Evolutionary conservation across 2,113 vertebrate genomes (phyloP).

Genomic region (Ciconia boyciana): DNA sequence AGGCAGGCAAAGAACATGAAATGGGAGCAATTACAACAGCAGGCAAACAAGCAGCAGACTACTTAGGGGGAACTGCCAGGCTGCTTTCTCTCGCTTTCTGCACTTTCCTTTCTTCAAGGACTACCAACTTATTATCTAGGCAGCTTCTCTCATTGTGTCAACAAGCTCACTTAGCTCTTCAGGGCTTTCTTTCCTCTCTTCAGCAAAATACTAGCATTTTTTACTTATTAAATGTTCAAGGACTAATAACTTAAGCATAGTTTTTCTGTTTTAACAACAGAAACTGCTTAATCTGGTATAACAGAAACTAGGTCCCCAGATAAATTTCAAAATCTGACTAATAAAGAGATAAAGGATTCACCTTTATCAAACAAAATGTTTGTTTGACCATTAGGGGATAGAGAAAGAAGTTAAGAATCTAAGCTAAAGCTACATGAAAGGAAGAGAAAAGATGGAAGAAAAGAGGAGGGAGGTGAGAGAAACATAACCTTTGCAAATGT

Average conservation of each 20-base stretch:
- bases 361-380: background rate
- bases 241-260: background rate
- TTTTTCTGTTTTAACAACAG: slow-evolving; percentile 5
- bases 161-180: background rate
- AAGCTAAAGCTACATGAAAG: slow-evolving; percentile 26
- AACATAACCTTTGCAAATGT: background rate
- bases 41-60: background rate
- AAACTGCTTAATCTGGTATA: background rate
- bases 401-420: background rate
- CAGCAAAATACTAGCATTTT: background rate
- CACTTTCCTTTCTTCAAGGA: background rate
- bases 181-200: background rate
- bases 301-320: background rate
- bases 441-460: background rate
- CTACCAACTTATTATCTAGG: background rate
- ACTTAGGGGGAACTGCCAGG: background rate
- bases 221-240: background rate
- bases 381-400: slow-evolving; percentile 3
- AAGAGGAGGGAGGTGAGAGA: background rate
- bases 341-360: slow-evolving; percentile 19
- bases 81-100: background rate
- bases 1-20: background rate
- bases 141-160: background rate
- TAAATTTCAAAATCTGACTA: slow-evolving; percentile 8
- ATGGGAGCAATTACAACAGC: background rate